A percentile compares a stretch with the other conserved stretches of the same genome.
Conservation (phyloP, 2,797 vertebrate genomes). For the Meda fulgida region DNA sequence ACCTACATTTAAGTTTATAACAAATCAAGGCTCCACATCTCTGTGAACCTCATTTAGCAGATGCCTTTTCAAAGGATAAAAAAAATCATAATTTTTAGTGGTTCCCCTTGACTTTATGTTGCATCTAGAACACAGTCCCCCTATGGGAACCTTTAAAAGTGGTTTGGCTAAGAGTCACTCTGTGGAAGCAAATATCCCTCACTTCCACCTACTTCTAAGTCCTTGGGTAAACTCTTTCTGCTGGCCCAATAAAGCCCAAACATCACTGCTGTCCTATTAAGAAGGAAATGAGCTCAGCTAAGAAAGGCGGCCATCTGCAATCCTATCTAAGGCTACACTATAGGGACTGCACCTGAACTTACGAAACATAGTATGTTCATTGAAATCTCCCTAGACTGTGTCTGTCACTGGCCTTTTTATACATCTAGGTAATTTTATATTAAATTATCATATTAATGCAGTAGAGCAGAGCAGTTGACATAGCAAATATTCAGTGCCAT, state of each 20-base stretch:
- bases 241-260: constrained; percentile 57
- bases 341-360: constrained; percentile 44
- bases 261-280: constrained; percentile 59
- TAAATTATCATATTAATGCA: constrained; percentile 53
- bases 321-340: constrained; percentile 46
- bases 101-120: constrained; percentile 44
- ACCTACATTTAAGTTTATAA: not conserved
- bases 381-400: constrained; percentile 40
- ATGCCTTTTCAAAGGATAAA: constrained; percentile 11
- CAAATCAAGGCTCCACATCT: not conserved
- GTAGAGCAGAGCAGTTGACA: constrained; percentile 12
- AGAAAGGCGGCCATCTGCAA: constrained; percentile 29
- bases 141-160: constrained; percentile 51
- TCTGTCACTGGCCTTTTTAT: constrained; percentile 40
- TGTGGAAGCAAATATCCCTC: constrained; percentile 55
- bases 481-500: constrained; percentile 39
- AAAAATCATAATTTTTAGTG: constrained; percentile 6
- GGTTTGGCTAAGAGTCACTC: constrained; percentile 50
- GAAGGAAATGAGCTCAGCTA: constrained; percentile 57
- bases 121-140: constrained; percentile 52
- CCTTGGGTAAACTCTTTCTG: constrained; percentile 58
- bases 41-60: not conserved
- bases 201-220: constrained; percentile 62
- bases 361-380: constrained; percentile 5
- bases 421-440: constrained; percentile 37